Percentiles rank a stretch among this genome's conserved stretches.
These are phyloP conservation scores for Notothenia coriiceps DNA, from an alignment of 2,113 vertebrate genomes.

Conservation along the genomic window DNA sequence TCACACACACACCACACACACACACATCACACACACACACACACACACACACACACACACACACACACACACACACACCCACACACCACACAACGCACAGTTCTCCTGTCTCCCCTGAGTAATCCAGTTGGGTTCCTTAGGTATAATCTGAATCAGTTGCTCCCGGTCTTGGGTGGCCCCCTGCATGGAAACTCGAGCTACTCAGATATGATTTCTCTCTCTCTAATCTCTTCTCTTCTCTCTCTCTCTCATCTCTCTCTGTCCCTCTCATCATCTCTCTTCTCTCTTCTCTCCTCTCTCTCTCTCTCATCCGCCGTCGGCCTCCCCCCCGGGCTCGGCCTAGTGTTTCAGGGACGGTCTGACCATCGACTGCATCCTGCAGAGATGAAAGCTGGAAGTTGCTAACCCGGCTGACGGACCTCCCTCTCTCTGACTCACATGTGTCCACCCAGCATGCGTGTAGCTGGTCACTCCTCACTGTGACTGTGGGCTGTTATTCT, in stretches of 20 bases:
- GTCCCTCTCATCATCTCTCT: background rate
- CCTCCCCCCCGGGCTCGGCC: conserved; percentile 10
- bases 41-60: conserved; percentile 2
- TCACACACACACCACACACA: background rate
- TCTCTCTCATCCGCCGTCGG: background rate
- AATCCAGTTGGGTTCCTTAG: conserved; percentile 66
- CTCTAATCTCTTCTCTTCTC: conserved; percentile 43
- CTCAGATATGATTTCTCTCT: conserved; percentile 71
- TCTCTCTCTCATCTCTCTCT: too few relatives aligned
- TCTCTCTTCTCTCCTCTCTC: background rate
- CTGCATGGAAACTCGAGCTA: conserved; percentile 68
- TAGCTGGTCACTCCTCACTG: background rate
- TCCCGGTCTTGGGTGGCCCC: conserved; percentile 60
- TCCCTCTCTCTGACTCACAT: conserved; percentile 5
- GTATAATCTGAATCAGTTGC: conserved; percentile 71
- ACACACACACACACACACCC: background rate
- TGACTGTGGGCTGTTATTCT: background rate
- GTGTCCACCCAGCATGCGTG: background rate
- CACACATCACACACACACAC: background rate
- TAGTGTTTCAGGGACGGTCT: conserved; percentile 24
- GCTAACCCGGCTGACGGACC: background rate
- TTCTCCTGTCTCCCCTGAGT: conserved; percentile 31
- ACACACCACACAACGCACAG: conserved; percentile 12
- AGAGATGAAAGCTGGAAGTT: conserved; percentile 17
- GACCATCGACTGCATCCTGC: conserved; percentile 25